Percentiles rank a stretch among this genome's conserved stretches.
These are phyloP conservation scores for Caenorhabditis sp. DNA, from an alignment of 2,888 invertebrate genomes.

Conservation along the genomic window DNA sequence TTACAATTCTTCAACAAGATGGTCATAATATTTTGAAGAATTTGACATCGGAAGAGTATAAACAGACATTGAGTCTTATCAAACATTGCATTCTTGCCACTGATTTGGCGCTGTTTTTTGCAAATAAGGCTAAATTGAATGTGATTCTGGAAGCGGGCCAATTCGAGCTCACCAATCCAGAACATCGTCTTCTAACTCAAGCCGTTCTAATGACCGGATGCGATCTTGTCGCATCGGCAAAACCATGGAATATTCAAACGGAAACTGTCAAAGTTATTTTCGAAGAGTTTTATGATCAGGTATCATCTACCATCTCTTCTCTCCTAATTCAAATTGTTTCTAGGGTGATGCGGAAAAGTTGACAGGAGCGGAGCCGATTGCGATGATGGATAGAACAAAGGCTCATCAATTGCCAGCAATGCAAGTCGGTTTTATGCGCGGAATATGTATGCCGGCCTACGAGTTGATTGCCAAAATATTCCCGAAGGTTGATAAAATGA, in stretches of 20 bases:
- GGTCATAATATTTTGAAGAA: slow-evolving; percentile 83
- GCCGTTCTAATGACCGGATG: slow-evolving; percentile 85
- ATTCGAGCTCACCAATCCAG: slow-evolving; percentile 78
- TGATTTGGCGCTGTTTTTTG: slow-evolving; percentile 83
- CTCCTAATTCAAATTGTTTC: neutral
- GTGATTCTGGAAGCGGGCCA: slow-evolving; percentile 56
- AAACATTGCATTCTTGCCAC: slow-evolving; percentile 86
- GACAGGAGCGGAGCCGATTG: slow-evolving; percentile 79
- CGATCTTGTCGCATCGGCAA: slow-evolving; percentile 84
- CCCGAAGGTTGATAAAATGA: slow-evolving; percentile 79
- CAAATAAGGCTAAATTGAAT: slow-evolving; percentile 75
- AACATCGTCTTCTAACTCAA: slow-evolving; percentile 78
- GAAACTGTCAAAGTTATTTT: slow-evolving; percentile 84
- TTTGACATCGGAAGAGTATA: slow-evolving; percentile 64
- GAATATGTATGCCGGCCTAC: slow-evolving; percentile 85
- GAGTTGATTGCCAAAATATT: slow-evolving; percentile 78
- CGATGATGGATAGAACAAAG: slow-evolving; percentile 83
- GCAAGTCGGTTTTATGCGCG: slow-evolving; percentile 83
- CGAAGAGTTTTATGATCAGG: slow-evolving; percentile 83
- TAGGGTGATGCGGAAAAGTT: slow-evolving; percentile 79
- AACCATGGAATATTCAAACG: slow-evolving; percentile 84
- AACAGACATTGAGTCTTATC: slow-evolving; percentile 79
- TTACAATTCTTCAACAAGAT: slow-evolving; percentile 84
- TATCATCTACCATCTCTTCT: slow-evolving; percentile 50
- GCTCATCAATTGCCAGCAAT: slow-evolving; percentile 81